A percentile compares a stretch with the other conserved stretches of the same genome.
These are phyloP conservation scores for Amblyjoppa proteus DNA, from an alignment of 2,888 invertebrate species.

Conservation along the genomic window DNA sequence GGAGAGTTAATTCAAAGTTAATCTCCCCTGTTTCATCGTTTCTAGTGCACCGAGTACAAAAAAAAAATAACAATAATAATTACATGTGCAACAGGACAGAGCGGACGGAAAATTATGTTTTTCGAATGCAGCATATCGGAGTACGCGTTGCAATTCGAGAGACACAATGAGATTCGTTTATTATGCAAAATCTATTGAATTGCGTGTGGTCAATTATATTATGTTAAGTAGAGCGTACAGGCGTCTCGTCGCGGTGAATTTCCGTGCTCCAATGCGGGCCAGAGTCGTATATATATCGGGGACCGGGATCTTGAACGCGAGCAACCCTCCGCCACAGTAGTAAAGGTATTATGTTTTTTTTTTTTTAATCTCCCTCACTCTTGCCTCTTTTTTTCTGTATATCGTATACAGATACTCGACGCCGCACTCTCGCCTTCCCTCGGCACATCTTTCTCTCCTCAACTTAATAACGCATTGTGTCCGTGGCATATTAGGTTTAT, in stretches of 20 bases:
- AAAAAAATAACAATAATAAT: constrained; percentile 17
- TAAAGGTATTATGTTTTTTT: constrained; percentile 56
- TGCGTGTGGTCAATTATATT: constrained; percentile 85
- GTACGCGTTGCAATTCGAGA: constrained; percentile 26
- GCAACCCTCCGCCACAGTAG: constrained; percentile 54
- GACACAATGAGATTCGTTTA: constrained; percentile 80
- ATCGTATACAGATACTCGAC: constrained; percentile 20
- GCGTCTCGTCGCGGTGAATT: constrained; percentile 70
- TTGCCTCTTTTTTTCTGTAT: constrained; percentile 22
- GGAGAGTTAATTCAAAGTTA: background rate
- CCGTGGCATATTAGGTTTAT: constrained; percentile 84
- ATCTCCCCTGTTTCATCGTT: constrained; percentile 1
- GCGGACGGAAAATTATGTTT: background rate
- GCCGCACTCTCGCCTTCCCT: constrained; percentile 24
- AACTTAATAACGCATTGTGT: constrained; percentile 84
- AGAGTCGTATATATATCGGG: constrained; percentile 48
- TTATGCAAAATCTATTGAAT: constrained; percentile 83
- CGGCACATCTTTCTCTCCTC: constrained; percentile 67
- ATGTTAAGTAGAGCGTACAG: constrained; percentile 83
- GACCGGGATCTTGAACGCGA: constrained; percentile 57
- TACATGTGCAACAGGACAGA: background rate
- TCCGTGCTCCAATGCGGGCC: constrained; percentile 52
- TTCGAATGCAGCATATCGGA: background rate
- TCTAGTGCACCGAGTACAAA: background rate
- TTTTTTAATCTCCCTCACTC: constrained; percentile 40